These are phyloP conservation scores for Chrysodeixis includens DNA, from an alignment of 2,888 invertebrate species.

Conservation along the genomic window DNA sequence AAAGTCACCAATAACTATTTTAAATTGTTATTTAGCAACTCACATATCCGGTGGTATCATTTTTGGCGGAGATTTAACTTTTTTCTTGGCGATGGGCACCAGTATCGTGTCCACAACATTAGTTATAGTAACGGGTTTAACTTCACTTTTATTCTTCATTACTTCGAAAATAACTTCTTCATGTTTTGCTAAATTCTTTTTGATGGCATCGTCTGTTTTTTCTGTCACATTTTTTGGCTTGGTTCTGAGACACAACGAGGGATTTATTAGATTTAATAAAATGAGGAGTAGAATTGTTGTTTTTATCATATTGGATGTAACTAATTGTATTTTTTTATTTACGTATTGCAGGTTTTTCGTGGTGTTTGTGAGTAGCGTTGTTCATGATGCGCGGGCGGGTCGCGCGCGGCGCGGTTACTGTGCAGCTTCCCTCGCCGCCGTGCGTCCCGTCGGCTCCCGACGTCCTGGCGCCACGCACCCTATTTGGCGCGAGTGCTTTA, in stretches of 20 bases:
- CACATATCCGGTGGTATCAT: slow-evolving; percentile 74
- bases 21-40: too few relatives aligned
- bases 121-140: slow-evolving; percentile 70
- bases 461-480: slow-evolving; percentile 69
- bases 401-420: slow-evolving; percentile 53
- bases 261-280: slow-evolving; percentile 37
- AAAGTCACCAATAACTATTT: too few relatives aligned
- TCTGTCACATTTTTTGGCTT: slow-evolving; percentile 56
- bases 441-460: slow-evolving; percentile 63
- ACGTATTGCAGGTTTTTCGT: background rate
- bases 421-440: slow-evolving; percentile 45
- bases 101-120: slow-evolving; percentile 71
- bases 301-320: slow-evolving; percentile 43
- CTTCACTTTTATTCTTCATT: slow-evolving; percentile 71
- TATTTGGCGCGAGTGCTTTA: slow-evolving; percentile 42
- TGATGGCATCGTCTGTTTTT: slow-evolving; percentile 68
- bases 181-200: slow-evolving; percentile 73
- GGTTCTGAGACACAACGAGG: slow-evolving; percentile 52
- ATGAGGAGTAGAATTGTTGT: slow-evolving; percentile 32
- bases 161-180: slow-evolving; percentile 66
- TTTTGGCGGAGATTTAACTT: slow-evolving; percentile 57
- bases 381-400: slow-evolving; percentile 20
- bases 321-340: background rate
- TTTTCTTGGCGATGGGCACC: slow-evolving; percentile 58
- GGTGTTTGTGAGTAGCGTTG: too few relatives aligned